These are phyloP conservation scores for Xanthia icteritia DNA, from an alignment of 2,888 invertebrate species.

Conservation along the genomic window DNA sequence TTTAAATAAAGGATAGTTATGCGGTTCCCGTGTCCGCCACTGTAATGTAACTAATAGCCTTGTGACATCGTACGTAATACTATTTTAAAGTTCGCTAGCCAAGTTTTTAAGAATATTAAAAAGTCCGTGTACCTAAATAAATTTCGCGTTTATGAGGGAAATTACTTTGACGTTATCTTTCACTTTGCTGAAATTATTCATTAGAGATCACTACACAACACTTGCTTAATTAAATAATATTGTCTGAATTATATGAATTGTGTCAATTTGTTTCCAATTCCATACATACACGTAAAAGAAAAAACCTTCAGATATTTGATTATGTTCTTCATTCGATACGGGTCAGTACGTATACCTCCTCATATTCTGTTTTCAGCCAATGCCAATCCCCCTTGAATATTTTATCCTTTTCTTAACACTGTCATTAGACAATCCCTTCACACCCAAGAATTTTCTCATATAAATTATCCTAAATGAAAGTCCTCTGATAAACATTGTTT, in stretches of 20 bases:
- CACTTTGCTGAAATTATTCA: constrained; percentile 1
- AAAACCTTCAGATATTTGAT: neutral
- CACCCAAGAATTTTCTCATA: constrained; percentile 19
- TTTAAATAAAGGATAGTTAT: constrained; percentile 89
- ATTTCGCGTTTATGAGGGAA: constrained; percentile 27
- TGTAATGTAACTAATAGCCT: constrained; percentile 79
- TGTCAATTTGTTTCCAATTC: neutral
- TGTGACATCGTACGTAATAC: constrained; percentile 63
- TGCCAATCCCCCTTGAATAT: neutral
- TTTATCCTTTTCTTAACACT: neutral
- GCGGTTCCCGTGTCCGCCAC: constrained; percentile 84
- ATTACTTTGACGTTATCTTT: constrained; percentile 15
- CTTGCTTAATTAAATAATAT: too few relatives aligned
- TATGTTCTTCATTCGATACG: neutral
- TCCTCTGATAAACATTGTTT: constrained; percentile 39
- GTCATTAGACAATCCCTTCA: neutral
- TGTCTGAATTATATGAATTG: neutral
- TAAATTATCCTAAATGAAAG: constrained; percentile 48
- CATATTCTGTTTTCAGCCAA: neutral
- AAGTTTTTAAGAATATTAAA: constrained; percentile 56
- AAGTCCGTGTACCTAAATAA: constrained; percentile 43
- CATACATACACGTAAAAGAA: neutral
- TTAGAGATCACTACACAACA: neutral
- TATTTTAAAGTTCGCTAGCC: constrained; percentile 53
- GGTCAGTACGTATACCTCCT: too few relatives aligned